phyloP scores from a whole-genome alignment of 2,888 invertebrate genomes.

The Horisme vitalbata region DNA sequence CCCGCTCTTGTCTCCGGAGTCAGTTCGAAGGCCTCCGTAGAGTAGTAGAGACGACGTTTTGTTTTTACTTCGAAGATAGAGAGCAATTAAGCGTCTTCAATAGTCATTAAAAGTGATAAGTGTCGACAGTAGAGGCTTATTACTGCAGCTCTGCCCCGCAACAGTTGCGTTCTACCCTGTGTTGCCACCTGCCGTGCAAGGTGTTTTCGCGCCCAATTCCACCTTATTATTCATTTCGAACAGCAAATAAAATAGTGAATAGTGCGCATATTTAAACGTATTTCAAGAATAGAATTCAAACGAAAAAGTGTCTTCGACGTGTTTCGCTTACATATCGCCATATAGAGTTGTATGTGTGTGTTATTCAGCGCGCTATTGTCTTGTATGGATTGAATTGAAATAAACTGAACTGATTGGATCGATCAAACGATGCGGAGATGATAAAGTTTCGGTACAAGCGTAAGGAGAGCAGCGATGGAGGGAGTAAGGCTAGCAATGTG shows the following conservation, averaged over 20 bases:
- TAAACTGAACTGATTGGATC: constrained; percentile 37
- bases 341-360: constrained; percentile 59
- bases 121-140: constrained; percentile 40
- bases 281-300: constrained; percentile 57
- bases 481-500: constrained; percentile 54
- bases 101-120: constrained; percentile 44
- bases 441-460: constrained; percentile 87
- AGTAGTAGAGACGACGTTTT: constrained; percentile 46
- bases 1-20: constrained; percentile 53
- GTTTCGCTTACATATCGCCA: constrained; percentile 71
- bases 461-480: constrained; percentile 76
- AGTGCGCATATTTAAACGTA: constrained; percentile 49
- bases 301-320: constrained; percentile 69
- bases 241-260: constrained; percentile 36
- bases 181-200: constrained; percentile 59
- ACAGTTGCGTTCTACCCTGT: constrained; percentile 46
- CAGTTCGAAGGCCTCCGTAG: constrained; percentile 59
- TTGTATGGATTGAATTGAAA: constrained; percentile 62
- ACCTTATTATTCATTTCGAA: constrained; percentile 31
- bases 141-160: constrained; percentile 46
- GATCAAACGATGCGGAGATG: constrained; percentile 75
- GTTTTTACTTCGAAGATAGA: constrained; percentile 22
- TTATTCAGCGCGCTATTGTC: constrained; percentile 69
- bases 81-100: constrained; percentile 27
- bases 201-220: constrained; percentile 68